Evolutionary conservation across 2,888 invertebrate species (phyloP).

Genomic region (Lingula anatina): DNA sequence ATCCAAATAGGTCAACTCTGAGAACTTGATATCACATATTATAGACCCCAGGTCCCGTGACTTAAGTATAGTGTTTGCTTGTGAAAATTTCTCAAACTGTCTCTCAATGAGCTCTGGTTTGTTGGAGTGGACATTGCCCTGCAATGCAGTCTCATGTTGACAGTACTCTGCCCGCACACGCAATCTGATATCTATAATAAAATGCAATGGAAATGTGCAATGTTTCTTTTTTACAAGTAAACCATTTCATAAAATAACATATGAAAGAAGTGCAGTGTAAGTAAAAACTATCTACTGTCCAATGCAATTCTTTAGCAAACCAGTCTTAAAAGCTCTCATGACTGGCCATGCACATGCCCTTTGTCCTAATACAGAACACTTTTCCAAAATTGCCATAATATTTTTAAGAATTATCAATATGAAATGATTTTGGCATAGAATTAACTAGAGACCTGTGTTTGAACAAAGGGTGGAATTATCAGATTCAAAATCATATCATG

Average conservation of each 20-base stretch:
- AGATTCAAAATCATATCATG: no score
- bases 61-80: slow-evolving; percentile 42
- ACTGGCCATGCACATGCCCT: neutral
- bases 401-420: no score
- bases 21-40: slow-evolving; percentile 48
- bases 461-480: no score
- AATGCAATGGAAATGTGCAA: neutral
- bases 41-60: slow-evolving; percentile 45
- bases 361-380: no score
- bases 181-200: slow-evolving; percentile 34
- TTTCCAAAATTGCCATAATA: no score
- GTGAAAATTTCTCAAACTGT: slow-evolving; percentile 42
- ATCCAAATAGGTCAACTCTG: slow-evolving; percentile 46
- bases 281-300: no score
- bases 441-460: neutral
- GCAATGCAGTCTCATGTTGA: slow-evolving; percentile 31
- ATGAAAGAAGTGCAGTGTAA: no score
- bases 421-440: neutral
- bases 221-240: no score
- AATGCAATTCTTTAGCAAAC: no score
- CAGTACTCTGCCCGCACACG: slow-evolving; percentile 42
- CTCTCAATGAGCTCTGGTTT: slow-evolving; percentile 35
- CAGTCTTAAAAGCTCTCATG: no score
- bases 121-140: slow-evolving; percentile 34
- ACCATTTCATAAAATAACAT: no score